Evolutionary conservation across 1,140 invertebrate genomes (phyloP).

Genomic region (Lasaia peninsularis): DNA sequence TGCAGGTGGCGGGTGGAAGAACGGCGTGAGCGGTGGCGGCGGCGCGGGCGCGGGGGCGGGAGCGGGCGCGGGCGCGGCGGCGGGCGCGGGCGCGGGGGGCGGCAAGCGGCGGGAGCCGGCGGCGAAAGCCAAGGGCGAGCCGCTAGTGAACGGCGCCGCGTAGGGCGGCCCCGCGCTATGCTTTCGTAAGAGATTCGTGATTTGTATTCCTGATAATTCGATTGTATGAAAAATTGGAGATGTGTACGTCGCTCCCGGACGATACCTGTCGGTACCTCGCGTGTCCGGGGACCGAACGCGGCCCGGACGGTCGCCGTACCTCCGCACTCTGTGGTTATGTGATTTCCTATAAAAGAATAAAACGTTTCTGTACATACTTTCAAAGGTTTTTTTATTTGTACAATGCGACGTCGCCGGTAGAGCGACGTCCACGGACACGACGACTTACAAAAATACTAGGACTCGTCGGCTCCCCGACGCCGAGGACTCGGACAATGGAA

Average conservation of each 20-base stretch:
- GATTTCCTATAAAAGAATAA: constrained; percentile 67
- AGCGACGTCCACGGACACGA: background rate
- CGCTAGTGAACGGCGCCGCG: constrained; percentile 44
- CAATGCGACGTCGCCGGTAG: constrained; percentile 28
- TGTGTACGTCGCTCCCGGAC: constrained; percentile 62
- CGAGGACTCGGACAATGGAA: constrained; percentile 27
- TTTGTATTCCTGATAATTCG: constrained; percentile 73
- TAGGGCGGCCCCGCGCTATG: constrained; percentile 42
- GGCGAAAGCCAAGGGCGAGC: constrained; percentile 39
- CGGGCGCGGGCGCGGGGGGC: constrained; percentile 42
- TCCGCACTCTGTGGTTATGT: constrained; percentile 63
- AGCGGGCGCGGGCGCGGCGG: constrained; percentile 37
- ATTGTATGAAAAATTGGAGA: constrained; percentile 57
- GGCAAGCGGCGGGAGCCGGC: constrained; percentile 25
- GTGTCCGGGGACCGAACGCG: constrained; percentile 43
- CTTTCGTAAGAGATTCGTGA: constrained; percentile 73
- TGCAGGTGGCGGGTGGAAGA: constrained; percentile 79
- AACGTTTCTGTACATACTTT: constrained; percentile 77
- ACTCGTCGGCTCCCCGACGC: constrained; percentile 22
- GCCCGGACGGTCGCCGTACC: constrained; percentile 51
- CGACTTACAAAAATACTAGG: constrained; percentile 25
- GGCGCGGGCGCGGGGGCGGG: constrained; percentile 28
- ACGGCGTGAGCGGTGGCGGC: constrained; percentile 52
- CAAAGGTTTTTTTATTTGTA: constrained; percentile 70
- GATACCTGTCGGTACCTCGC: constrained; percentile 35